Percentiles rank a stretch among this genome's conserved stretches.
These are phyloP conservation scores for Masnerella sp. DNA, from an alignment of 2,888 invertebrate genomes.

Conservation along the genomic window DNA sequence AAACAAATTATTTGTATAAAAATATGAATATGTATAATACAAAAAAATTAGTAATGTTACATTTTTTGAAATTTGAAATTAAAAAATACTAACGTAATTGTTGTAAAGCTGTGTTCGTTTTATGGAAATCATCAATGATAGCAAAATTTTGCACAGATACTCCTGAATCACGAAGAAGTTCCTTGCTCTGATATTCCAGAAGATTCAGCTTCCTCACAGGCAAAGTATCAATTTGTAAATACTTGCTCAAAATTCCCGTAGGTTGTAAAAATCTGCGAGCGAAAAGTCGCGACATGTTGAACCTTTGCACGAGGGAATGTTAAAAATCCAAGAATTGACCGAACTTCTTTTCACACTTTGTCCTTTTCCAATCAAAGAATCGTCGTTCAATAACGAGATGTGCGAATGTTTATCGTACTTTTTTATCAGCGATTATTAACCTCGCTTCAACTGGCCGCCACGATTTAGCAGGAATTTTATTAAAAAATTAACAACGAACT, in stretches of 20 bases:
- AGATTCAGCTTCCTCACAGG: constrained; percentile 87
- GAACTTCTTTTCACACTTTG: no score
- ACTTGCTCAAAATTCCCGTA: constrained; percentile 63
- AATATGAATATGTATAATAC: no score
- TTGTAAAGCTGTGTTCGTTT: constrained; percentile 80
- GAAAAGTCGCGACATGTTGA: constrained; percentile 72
- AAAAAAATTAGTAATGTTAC: no score
- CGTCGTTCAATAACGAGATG: constrained; percentile 10
- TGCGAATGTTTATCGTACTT: constrained; percentile 29
- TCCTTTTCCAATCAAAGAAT: neutral
- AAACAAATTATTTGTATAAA: no score
- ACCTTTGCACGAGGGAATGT: constrained; percentile 55
- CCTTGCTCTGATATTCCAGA: constrained; percentile 98
- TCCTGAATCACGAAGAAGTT: constrained; percentile 90
- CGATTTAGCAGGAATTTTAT: no score
- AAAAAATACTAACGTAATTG: constrained; percentile 82
- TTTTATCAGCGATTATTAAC: constrained; percentile 35
- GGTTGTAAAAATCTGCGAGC: constrained; percentile 63
- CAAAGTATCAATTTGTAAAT: constrained; percentile 61
- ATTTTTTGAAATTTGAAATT: neutral
- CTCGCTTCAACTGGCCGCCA: constrained; percentile 41
- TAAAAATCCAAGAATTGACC: no score
- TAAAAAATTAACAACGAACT: no score
- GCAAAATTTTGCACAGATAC: constrained; percentile 93
- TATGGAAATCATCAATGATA: constrained; percentile 85